phyloP scores from a whole-genome alignment of 37 sponge, comb jelly and placozoan genomes.

The Chondrosia reniformis region DNA sequence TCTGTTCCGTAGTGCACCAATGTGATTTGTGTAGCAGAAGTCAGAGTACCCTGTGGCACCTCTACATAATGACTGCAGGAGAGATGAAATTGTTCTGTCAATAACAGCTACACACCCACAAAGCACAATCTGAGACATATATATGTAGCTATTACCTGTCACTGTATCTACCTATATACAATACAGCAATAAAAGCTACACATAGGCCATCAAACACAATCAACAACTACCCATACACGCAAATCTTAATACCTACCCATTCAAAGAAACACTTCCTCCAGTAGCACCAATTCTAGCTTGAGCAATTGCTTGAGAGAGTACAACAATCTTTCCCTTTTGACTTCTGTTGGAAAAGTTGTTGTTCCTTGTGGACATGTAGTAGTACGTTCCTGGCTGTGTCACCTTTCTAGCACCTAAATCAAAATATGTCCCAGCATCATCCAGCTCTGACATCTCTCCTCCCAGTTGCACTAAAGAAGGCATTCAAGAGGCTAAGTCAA shows the following conservation, averaged over 20 bases:
- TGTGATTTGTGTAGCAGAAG: too few species aligned
- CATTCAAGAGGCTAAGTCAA: not conserved
- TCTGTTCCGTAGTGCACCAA: too few species aligned
- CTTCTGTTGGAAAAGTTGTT: conserved; percentile 99
- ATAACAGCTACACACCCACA: too few species aligned
- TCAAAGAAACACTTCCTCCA: conserved; percentile 21
- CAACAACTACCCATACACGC: conserved; percentile 25
- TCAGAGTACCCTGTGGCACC: not conserved
- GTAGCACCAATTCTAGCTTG: not conserved
- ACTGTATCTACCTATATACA: not conserved
- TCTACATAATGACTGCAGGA: not conserved
- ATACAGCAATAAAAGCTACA: not conserved
- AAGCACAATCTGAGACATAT: not conserved
- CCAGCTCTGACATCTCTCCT: conserved; percentile 95
- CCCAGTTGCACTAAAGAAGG: conserved; percentile 72
- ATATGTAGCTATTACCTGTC: not conserved
- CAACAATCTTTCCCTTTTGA: conserved; percentile 92
- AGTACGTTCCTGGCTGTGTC: conserved; percentile 68
- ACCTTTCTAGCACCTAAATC: conserved; percentile 84
- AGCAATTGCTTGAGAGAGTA: not conserved
- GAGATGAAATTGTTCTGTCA: not conserved
- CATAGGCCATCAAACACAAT: not conserved
- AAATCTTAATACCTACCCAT: not conserved
- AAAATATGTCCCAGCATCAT: conserved; percentile 98
- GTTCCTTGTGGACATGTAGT: conserved; percentile 96